Conservation (phyloP, 2,888 invertebrate species). For the Poecilus cupreus region DNA sequence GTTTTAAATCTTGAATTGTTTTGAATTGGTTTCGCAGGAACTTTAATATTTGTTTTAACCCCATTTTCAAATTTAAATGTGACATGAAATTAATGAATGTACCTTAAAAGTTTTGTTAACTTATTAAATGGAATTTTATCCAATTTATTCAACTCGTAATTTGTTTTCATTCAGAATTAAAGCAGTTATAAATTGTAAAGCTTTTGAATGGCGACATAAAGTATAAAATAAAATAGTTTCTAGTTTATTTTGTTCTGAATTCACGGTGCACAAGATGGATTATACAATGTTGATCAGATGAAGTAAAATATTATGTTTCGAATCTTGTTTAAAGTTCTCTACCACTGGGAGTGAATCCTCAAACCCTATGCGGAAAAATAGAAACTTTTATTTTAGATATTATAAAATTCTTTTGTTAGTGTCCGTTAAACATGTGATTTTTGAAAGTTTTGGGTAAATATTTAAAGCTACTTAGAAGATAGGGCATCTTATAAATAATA, state of each 20-base stretch:
- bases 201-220: neutral
- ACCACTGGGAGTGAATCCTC: neutral
- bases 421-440: neutral
- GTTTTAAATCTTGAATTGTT: slow-evolving; percentile 21
- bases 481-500: slow-evolving; percentile 25
- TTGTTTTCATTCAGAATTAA: slow-evolving; percentile 12
- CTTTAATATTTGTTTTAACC: slow-evolving; percentile 27
- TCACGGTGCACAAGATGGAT: neutral
- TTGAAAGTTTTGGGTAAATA: neutral
- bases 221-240: neutral
- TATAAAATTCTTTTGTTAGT: neutral
- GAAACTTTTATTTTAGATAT: neutral
- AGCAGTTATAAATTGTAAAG: neutral
- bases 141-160: slow-evolving; percentile 20
- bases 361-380: neutral
- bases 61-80: slow-evolving; percentile 28
- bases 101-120: slow-evolving; percentile 26
- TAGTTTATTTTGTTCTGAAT: neutral
- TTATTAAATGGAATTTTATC: slow-evolving; percentile 35
- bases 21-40: neutral
- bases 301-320: neutral
- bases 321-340: no score
- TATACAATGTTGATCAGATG: neutral
- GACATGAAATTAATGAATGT: slow-evolving; percentile 31
- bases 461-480: slow-evolving; percentile 24